Evolutionary conservation across 2,797 vertebrate genomes (phyloP).

Genomic region (Numenius phaeopus): DNA sequence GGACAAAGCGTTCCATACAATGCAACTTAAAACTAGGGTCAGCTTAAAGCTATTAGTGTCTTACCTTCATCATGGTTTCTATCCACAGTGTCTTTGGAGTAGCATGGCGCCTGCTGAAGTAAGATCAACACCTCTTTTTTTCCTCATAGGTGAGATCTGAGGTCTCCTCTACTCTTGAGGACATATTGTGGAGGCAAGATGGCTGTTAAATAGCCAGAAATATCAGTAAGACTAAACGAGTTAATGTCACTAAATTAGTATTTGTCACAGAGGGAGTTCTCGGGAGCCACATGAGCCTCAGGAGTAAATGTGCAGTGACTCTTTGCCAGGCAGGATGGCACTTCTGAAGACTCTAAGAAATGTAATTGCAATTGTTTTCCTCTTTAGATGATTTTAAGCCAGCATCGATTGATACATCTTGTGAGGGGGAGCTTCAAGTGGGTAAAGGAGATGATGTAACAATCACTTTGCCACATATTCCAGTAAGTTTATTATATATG

Average conservation of each 20-base stretch:
- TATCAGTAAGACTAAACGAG: neutral
- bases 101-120: neutral
- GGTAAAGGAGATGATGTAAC: slow-evolving; percentile 99
- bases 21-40: neutral
- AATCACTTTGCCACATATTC: slow-evolving; percentile 97
- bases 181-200: neutral
- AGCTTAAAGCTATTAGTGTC: neutral
- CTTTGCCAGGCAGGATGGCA: neutral
- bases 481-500: slow-evolving; percentile 81
- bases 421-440: slow-evolving; percentile 97
- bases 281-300: neutral
- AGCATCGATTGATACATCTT: slow-evolving; percentile 95
- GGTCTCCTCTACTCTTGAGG: neutral
- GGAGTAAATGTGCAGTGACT: neutral
- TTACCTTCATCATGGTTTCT: neutral
- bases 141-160: neutral
- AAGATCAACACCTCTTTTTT: neutral
- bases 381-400: slow-evolving; percentile 97
- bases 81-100: neutral
- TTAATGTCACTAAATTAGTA: neutral
- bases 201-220: neutral
- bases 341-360: neutral
- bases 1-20: neutral
- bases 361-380: slow-evolving; percentile 9
- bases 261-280: neutral